Evolutionary conservation across 2,113 vertebrate species (phyloP).

Genomic region (Phodopus roborovskii): DNA sequence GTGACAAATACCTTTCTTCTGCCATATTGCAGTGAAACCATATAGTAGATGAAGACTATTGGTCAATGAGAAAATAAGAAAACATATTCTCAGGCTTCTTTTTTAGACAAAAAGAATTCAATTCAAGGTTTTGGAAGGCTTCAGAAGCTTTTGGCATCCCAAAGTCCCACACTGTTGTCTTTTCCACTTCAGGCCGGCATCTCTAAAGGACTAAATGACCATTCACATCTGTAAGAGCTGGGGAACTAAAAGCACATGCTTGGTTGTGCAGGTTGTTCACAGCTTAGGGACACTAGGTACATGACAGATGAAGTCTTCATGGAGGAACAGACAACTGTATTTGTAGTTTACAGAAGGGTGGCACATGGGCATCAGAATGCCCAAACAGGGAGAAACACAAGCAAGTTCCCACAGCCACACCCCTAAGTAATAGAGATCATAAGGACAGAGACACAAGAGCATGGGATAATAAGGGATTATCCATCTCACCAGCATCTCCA

Average conservation of each 20-base stretch:
- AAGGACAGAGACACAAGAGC: neutral
- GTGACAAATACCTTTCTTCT: slow-evolving; percentile 24
- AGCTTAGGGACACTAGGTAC: neutral
- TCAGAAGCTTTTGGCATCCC: slow-evolving; percentile 4
- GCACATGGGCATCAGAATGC: neutral
- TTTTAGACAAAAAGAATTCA: slow-evolving; percentile 45
- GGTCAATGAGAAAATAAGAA: slow-evolving; percentile 64
- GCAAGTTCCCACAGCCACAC: neutral
- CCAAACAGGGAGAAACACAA: neutral
- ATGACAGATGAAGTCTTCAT: neutral
- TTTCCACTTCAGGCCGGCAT: neutral
- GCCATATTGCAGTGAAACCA: neutral
- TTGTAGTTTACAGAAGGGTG: slow-evolving; percentile 20
- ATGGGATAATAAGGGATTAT: neutral
- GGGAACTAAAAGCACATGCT: neutral
- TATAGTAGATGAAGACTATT: neutral
- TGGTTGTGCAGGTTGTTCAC: neutral
- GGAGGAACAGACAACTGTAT: neutral
- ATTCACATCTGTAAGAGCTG: neutral
- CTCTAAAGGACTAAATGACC: neutral
- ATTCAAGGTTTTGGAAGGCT: slow-evolving; percentile 16
- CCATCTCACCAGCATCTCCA: neutral
- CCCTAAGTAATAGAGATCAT: neutral
- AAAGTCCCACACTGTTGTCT: neutral
- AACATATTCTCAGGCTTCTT: slow-evolving; percentile 57